Conservation (phyloP, 2,797 vertebrate species). For the Semotilus atromaculatus region DNA sequence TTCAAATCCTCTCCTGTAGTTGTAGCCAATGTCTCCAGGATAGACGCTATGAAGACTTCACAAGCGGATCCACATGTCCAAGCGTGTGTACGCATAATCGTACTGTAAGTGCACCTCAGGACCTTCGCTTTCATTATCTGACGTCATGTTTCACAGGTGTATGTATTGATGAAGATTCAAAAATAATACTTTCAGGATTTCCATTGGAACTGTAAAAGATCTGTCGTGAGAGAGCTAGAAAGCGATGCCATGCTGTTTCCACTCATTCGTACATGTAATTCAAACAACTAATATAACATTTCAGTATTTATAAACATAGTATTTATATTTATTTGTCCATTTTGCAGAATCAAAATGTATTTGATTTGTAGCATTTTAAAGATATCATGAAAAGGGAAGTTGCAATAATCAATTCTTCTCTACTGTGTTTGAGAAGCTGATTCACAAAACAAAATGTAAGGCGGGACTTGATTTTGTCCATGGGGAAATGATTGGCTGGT, state of each 20-base stretch:
- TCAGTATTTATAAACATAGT: too few relatives aligned
- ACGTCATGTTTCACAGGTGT: constrained; percentile 5
- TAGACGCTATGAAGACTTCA: constrained; percentile 41
- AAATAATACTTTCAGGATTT: too few relatives aligned
- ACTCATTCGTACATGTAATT: too few relatives aligned
- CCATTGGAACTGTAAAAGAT: too few relatives aligned
- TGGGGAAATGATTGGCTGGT: not conserved
- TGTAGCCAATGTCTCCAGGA: constrained; percentile 56
- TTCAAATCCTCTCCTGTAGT: constrained; percentile 23
- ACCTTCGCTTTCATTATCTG: constrained; percentile 5
- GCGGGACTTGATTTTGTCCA: not conserved
- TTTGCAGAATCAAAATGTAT: too few relatives aligned
- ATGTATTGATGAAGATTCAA: not conserved
- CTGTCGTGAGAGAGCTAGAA: too few relatives aligned
- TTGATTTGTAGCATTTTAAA: too few relatives aligned
- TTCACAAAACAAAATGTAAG: not conserved
- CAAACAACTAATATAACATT: too few relatives aligned
- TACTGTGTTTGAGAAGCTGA: too few relatives aligned
- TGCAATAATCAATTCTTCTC: not conserved
- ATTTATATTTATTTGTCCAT: not conserved
- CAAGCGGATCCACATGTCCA: constrained; percentile 48
- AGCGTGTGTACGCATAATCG: constrained; percentile 50
- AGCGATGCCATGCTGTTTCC: too few relatives aligned
- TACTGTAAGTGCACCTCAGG: constrained; percentile 44
- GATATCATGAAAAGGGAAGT: too few relatives aligned